phyloP scores from a whole-genome alignment of 2,888 invertebrate genomes.

The Orthosia incerta region DNA sequence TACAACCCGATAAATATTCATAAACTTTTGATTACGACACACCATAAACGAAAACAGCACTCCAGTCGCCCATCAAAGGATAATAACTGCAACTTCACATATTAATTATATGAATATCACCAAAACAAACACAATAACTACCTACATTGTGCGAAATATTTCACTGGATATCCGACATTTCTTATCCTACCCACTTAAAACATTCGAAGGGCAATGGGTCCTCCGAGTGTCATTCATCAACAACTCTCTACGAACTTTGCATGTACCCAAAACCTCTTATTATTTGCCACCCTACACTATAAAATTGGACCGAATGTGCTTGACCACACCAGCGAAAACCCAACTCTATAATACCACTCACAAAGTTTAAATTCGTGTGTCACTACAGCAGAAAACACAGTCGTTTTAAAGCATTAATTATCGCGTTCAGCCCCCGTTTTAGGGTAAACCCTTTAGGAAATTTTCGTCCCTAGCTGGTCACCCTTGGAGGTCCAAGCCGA shows the following conservation, averaged over 20 bases:
- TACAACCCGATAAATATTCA: slow-evolving; percentile 35
- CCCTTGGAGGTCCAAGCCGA: slow-evolving; percentile 85
- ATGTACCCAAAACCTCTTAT: slow-evolving; percentile 87
- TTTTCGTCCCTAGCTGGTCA: slow-evolving; percentile 89
- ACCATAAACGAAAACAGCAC: slow-evolving; percentile 65
- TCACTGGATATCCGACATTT: slow-evolving; percentile 89
- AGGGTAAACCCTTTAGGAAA: slow-evolving; percentile 90
- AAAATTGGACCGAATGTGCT: slow-evolving; percentile 88
- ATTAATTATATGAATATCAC: slow-evolving; percentile 77
- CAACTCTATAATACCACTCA: slow-evolving; percentile 54
- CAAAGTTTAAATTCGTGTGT: slow-evolving; percentile 69
- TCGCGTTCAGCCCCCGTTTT: slow-evolving; percentile 85
- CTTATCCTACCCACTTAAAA: slow-evolving; percentile 90
- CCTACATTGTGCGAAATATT: slow-evolving; percentile 80
- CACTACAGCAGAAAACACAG: slow-evolving; percentile 74
- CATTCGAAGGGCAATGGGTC: slow-evolving; percentile 91
- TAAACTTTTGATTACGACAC: slow-evolving; percentile 1
- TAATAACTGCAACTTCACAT: slow-evolving; percentile 73
- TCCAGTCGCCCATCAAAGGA: slow-evolving; percentile 69
- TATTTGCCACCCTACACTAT: slow-evolving; percentile 89
- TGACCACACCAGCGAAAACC: slow-evolving; percentile 54
- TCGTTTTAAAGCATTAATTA: slow-evolving; percentile 89
- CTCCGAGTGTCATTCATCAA: slow-evolving; percentile 91
- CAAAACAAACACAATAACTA: slow-evolving; percentile 71
- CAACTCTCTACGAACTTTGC: slow-evolving; percentile 87